Conservation (phyloP, 1,140 invertebrate genomes). For the Caenorhabditis latens region DNA sequence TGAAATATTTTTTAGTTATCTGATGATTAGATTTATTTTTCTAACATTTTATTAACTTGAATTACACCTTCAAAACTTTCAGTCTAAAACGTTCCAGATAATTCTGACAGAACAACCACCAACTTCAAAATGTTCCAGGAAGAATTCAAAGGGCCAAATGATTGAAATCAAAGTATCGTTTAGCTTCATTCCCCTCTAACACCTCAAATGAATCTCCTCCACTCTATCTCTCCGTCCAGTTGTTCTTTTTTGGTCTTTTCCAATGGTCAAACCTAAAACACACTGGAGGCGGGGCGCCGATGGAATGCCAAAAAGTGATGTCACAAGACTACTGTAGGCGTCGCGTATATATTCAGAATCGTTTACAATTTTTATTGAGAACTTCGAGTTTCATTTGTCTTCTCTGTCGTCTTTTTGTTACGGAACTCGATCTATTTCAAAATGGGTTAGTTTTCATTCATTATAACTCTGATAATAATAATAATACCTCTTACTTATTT, state of each 20-base stretch:
- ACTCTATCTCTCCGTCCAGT: background rate
- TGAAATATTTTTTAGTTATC: too few relatives aligned
- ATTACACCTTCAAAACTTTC: too few relatives aligned
- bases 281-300: slow-evolving; percentile 4
- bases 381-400: background rate
- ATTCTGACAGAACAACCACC: too few relatives aligned
- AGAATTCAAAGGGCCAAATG: too few relatives aligned
- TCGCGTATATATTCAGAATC: slow-evolving; percentile 36
- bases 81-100: too few relatives aligned
- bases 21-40: too few relatives aligned
- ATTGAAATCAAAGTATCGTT: background rate
- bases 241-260: slow-evolving; percentile 53
- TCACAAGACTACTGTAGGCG: slow-evolving; percentile 43
- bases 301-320: slow-evolving; percentile 3
- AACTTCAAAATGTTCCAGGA: background rate
- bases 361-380: background rate
- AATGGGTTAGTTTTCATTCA: slow-evolving; percentile 4
- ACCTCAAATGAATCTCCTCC: too few relatives aligned
- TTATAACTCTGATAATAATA: background rate
- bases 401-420: background rate
- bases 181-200: background rate
- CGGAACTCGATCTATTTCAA: background rate
- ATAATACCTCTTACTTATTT: background rate
- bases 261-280: slow-evolving; percentile 18
- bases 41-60: too few relatives aligned